Base-by-base conservation (phyloP, 2,113 vertebrate genomes). In the Melanerpes formicivorus region DNA sequence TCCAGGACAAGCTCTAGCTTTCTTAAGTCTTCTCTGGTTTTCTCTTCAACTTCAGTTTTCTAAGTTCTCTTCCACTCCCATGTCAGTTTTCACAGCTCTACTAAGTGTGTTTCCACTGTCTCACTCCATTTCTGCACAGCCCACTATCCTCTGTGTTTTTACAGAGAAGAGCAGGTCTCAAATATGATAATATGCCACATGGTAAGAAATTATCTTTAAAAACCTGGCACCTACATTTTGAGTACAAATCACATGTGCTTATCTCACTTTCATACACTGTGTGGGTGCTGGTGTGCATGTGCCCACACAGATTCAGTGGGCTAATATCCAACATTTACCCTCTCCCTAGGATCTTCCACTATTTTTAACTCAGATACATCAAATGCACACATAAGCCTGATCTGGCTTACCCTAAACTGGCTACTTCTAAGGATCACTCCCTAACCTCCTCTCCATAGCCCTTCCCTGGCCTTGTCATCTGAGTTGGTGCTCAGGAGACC, bases 111-210 rank as follows among this genome's bases (percentile, higher is more conserved):
- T 96, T 96, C 94, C 93, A 96, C 90, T 1, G 90, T 96, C 94
- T 96, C 93, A 96, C 95, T 96, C 93, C 93, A 93, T 93, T 94
- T 96, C 95, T 95, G 74, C 93, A 95, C 90, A 95, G 77, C 93
- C 93, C 92, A 96, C 93, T 86, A 96, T 93, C 88, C 95, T 94
- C 93, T 92, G 86, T 96, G 91, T 96, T 92, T 95, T 92, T 92
- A 91, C 87, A 91, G 93, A 96, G 82, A 95, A 55, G 66, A 96
- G 87, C 87, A 93, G 94, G 94, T 96, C 95, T 96, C 59, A 0
- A 90, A 95, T 93, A 96, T 95, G 96, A 84, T 96, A 95, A 96
- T 96, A 93, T 81, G 96, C 90, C 95, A 96, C 96, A 96, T 94
- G 94, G 94, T 93, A 96, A 96, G 95, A 95, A 96, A 93, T 91